These are phyloP conservation scores for Cryptocheilus praepositus DNA, from an alignment of 2,888 invertebrate species.

Conservation along the genomic window DNA sequence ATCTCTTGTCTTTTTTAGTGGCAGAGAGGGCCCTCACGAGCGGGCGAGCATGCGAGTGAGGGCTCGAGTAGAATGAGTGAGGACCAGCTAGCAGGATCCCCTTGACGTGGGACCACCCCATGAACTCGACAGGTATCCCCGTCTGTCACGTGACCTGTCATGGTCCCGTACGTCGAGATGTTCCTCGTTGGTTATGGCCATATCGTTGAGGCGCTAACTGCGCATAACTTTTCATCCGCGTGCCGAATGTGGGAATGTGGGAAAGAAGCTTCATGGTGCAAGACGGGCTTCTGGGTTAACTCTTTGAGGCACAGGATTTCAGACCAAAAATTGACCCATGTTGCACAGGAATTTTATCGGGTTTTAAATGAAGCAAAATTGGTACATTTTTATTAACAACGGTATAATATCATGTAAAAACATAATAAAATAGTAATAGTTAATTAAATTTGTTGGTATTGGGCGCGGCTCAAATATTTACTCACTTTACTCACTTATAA, in stretches of 20 bases:
- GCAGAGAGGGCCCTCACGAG: slow-evolving; percentile 39
- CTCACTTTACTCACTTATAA: too few relatives aligned
- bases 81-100: slow-evolving; percentile 39
- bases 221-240: slow-evolving; percentile 50
- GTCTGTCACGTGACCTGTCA: slow-evolving; percentile 69
- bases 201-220: slow-evolving; percentile 56
- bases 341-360: too few relatives aligned
- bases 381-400: too few relatives aligned
- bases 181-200: slow-evolving; percentile 36
- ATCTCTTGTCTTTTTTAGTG: slow-evolving; percentile 58
- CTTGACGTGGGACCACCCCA: slow-evolving; percentile 70
- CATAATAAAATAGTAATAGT: too few relatives aligned
- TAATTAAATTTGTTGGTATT: too few relatives aligned
- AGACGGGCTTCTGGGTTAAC: too few relatives aligned
- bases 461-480: too few relatives aligned
- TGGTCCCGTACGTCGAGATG: slow-evolving; percentile 39
- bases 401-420: too few relatives aligned
- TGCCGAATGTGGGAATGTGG: slow-evolving; percentile 23
- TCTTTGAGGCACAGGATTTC: too few relatives aligned
- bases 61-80: not conserved
- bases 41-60: not conserved
- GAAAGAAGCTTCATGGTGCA: slow-evolving; percentile 31
- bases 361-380: too few relatives aligned
- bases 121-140: slow-evolving; percentile 69
- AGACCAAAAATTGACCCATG: too few relatives aligned